These are phyloP conservation scores for Acanthurus lineatus DNA, from an alignment of 2,797 vertebrate species.

Conservation along the genomic window DNA sequence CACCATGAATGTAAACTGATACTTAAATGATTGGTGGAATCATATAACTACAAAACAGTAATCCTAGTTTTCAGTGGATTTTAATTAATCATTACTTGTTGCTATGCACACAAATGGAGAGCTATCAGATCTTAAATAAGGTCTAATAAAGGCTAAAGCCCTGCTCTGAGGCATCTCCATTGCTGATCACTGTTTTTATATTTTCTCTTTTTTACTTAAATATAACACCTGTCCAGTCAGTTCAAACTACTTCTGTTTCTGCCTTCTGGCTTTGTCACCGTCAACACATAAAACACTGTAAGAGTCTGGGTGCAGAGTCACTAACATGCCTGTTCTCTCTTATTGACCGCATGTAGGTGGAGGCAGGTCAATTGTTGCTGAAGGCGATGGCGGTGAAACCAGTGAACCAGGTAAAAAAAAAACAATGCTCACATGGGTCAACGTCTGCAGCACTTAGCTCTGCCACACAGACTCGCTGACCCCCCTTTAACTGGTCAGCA, in stretches of 20 bases:
- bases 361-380: conserved; percentile 64
- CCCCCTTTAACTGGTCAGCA: neutral
- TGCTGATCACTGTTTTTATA: neutral
- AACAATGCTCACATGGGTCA: conserved; percentile 41
- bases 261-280: neutral
- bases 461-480: conserved; percentile 60
- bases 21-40: too few relatives aligned
- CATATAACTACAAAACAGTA: too few relatives aligned
- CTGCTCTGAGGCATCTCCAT: neutral
- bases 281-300: neutral
- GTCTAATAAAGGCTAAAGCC: neutral
- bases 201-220: neutral
- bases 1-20: too few relatives aligned
- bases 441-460: conserved; percentile 65
- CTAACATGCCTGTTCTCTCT: conserved; percentile 40
- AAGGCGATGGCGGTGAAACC: conserved; percentile 58
- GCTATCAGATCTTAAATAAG: neutral
- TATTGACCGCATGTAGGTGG: conserved; percentile 59
- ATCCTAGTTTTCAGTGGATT: neutral
- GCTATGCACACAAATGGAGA: neutral
- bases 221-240: neutral
- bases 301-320: neutral
- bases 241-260: neutral
- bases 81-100: neutral
- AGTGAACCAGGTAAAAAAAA: conserved; percentile 69